Percentiles rank a stretch among this genome's conserved stretches.
Conservation (phyloP, 2,113 vertebrate species). For the Solea solea region DNA sequence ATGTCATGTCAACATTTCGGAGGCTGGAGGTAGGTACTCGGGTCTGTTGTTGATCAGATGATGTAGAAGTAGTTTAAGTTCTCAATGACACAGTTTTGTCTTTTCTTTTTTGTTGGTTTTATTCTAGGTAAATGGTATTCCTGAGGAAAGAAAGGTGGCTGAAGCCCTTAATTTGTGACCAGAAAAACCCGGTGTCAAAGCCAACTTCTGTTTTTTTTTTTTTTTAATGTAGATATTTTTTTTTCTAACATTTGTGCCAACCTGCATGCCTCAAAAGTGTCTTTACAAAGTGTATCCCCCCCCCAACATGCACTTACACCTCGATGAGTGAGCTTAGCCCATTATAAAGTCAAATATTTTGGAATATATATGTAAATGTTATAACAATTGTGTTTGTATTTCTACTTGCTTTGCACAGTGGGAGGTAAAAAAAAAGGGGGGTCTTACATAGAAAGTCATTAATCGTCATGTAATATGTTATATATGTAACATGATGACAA, state of each 20-base stretch:
- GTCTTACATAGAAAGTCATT: constrained; percentile 44
- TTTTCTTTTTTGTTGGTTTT: constrained; percentile 23
- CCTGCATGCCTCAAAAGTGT: constrained; percentile 63
- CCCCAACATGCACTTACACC: constrained; percentile 27
- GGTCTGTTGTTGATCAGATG: constrained; percentile 17
- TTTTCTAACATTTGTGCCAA: constrained; percentile 66
- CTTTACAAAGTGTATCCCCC: constrained; percentile 14
- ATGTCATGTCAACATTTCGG: constrained; percentile 98
- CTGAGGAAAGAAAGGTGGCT: constrained; percentile 97
- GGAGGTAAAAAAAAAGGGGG: constrained; percentile 25
- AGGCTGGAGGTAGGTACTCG: constrained; percentile 96
- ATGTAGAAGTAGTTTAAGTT: not conserved
- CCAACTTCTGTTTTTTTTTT: not conserved
- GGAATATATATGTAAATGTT: constrained; percentile 48
- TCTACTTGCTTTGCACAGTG: constrained; percentile 58
- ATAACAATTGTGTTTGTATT: constrained; percentile 43
- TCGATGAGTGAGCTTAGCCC: constrained; percentile 18
- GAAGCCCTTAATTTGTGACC: constrained; percentile 93
- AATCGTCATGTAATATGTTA: constrained; percentile 42
- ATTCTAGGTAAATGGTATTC: constrained; percentile 98
- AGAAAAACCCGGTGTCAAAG: constrained; percentile 1
- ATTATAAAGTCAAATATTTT: constrained; percentile 49
- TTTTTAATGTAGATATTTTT: not conserved
- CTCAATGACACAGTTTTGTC: not conserved
- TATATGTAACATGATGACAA: constrained; percentile 52